Evolutionary conservation across 2,797 vertebrate species (phyloP).

Genomic region (Triplophysa yarkandensis): DNA sequence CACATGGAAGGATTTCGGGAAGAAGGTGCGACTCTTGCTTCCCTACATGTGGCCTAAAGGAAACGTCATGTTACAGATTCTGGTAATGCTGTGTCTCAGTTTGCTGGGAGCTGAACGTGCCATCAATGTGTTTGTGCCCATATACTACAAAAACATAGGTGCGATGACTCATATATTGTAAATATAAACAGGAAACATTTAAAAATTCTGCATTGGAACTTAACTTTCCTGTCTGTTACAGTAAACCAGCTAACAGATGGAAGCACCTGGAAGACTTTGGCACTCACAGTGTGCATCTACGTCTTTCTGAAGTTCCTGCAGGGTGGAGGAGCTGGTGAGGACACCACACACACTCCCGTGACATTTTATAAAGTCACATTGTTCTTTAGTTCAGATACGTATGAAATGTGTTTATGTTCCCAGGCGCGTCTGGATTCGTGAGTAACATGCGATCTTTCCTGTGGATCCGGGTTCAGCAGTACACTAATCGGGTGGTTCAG

Average conservation of each 20-base stretch:
- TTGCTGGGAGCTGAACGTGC: conserved; percentile 88
- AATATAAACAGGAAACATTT: no score
- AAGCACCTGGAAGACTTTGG: conserved; percentile 79
- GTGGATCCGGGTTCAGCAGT: conserved; percentile 97
- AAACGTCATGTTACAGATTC: conserved; percentile 80
- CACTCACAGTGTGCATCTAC: conserved; percentile 83
- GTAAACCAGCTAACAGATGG: conserved; percentile 84
- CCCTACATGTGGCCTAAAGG: conserved; percentile 91
- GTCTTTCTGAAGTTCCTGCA: conserved; percentile 91
- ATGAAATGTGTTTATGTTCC: neutral
- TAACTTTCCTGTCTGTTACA: conserved; percentile 64
- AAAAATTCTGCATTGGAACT: no score
- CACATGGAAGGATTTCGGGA: conserved; percentile 85
- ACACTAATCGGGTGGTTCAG: conserved; percentile 86
- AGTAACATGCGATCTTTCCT: conserved; percentile 91
- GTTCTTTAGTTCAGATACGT: neutral
- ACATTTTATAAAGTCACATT: neutral
- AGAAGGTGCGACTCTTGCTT: conserved; percentile 83
- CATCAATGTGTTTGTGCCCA: conserved; percentile 92
- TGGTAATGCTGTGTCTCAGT: conserved; percentile 86
- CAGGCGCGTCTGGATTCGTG: conserved; percentile 87
- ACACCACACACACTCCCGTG: neutral
- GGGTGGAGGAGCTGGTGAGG: conserved; percentile 90
- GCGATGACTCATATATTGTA: conserved; percentile 52
- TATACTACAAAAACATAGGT: conserved; percentile 94